A percentile compares a stretch with the other conserved stretches of the same genome.
phyloP scores from a whole-genome alignment of 2,888 invertebrate species.

The Spilarctia lutea region DNA sequence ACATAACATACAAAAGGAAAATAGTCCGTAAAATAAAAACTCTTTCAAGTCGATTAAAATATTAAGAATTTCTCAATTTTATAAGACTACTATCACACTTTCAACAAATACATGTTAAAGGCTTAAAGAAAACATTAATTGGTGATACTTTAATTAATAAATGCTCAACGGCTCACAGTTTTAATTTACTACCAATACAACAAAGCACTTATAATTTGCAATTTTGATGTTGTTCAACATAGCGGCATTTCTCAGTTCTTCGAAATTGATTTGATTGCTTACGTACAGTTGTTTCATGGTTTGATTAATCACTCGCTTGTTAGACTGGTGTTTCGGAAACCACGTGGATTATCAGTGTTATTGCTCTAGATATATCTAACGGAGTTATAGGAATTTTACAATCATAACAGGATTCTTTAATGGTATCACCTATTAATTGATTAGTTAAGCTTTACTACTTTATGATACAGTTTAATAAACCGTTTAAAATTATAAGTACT shows the following conservation, averaged over 20 bases:
- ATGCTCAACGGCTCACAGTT: not conserved
- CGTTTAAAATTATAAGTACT: not conserved
- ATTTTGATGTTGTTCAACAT: slow-evolving; percentile 15
- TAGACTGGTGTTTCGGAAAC: slow-evolving; percentile 12
- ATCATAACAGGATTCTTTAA: slow-evolving; percentile 20
- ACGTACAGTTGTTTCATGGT: slow-evolving; percentile 22
- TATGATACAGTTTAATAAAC: slow-evolving; percentile 9
- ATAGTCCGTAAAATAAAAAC: too few species aligned
- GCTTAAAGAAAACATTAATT: not conserved
- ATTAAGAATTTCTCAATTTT: not conserved
- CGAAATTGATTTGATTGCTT: slow-evolving; percentile 22
- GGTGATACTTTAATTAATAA: slow-evolving; percentile 7
- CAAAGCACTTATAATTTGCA: slow-evolving; percentile 4
- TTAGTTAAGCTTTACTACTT: slow-evolving; percentile 6
- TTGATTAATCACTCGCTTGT: slow-evolving; percentile 23
- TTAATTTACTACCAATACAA: not conserved
- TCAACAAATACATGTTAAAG: too few species aligned
- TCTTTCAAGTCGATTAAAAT: too few species aligned
- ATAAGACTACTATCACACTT: not conserved
- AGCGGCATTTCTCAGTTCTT: slow-evolving; percentile 17
- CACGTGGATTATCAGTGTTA: slow-evolving; percentile 12
- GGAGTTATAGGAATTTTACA: slow-evolving; percentile 12
- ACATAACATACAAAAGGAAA: too few species aligned
- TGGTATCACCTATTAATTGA: slow-evolving; percentile 7
- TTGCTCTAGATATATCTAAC: slow-evolving; percentile 25